Evolutionary conservation across 2,797 vertebrate genomes (phyloP), one percentile per base, ranked within the genome.

Genomic region (Choloepus didactylus): DNA sequence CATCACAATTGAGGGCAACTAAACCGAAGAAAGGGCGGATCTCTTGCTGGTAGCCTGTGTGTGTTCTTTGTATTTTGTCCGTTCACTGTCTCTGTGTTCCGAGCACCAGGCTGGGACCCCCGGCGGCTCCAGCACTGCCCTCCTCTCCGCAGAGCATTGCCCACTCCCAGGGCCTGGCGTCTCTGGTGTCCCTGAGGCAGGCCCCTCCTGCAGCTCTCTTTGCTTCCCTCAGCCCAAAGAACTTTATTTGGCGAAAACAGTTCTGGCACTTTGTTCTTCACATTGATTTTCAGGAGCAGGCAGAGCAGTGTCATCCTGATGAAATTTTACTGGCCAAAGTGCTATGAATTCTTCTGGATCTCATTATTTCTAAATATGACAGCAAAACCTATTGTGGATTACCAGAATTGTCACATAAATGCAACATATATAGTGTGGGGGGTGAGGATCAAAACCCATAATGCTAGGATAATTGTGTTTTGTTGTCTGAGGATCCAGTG

Each of bases 381-480:
- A 54, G 54, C 21, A 60, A 23, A 80, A 49, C 29, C 69, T 62
- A 46, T 49, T 44, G 29, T 75, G 25, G n/a, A 49, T 23, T 73
- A 18, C 76, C 70, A 25, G 1, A 8, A 29, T 15, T 49, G 46
- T 62, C 66, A 7, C 16, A 11, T 5, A 8, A 14, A 15, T 19
- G 27, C 23, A 14, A 16, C 3, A 2, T 29, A 2, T 41, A 16
- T 35, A 44, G 49, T 21, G 6, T 4, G 23, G 62, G 62, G 77
- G 49, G 56, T 54, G 23, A 14, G 54, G 23, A 72, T 27, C 38
- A 27, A 18, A 44, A 8, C 16, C 49, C 15, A 23, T 29, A 16
- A 0, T 6, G 41, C 31, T 35, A 2, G 29, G 0, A 0, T 5
- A 12, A 5, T 5, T 70, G 35, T 23, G 5, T 25, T 25, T n/a